Conservation (phyloP, 2,797 vertebrate genomes). For the Jordanella pulchra region DNA sequence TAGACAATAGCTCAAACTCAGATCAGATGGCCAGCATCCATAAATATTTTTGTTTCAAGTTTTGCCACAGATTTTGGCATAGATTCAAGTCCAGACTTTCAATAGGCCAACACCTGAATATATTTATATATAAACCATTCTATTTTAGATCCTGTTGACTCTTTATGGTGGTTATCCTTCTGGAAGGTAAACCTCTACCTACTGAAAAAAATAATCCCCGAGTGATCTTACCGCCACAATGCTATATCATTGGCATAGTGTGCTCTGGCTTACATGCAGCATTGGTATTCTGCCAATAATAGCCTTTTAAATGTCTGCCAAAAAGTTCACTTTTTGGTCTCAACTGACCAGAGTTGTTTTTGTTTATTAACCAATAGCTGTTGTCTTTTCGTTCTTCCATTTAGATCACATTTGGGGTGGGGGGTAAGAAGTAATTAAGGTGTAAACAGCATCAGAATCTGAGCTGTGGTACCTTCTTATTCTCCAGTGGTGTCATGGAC, state of each 20-base stretch:
- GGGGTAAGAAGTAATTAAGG: no score
- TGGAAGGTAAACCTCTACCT: neutral
- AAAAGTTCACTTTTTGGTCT: neutral
- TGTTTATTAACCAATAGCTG: no score
- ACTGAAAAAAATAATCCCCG: neutral
- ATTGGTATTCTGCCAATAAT: no score
- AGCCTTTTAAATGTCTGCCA: neutral
- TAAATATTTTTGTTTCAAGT: no score
- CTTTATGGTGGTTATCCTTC: neutral
- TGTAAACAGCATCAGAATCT: no score
- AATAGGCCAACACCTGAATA: neutral
- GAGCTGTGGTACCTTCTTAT: neutral
- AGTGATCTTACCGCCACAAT: neutral
- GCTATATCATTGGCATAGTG: neutral
- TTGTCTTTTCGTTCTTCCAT: no score
- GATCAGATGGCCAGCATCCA: neutral
- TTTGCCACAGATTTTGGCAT: no score
- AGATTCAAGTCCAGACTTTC: neutral
- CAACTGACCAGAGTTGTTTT: no score
- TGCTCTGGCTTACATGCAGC: neutral
- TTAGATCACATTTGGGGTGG: no score
- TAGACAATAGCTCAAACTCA: neutral
- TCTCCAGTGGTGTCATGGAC: neutral
- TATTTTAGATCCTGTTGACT: neutral
- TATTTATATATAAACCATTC: neutral